Conservation (phyloP, 2,797 vertebrate genomes). For the Emydoidea blandingii region DNA sequence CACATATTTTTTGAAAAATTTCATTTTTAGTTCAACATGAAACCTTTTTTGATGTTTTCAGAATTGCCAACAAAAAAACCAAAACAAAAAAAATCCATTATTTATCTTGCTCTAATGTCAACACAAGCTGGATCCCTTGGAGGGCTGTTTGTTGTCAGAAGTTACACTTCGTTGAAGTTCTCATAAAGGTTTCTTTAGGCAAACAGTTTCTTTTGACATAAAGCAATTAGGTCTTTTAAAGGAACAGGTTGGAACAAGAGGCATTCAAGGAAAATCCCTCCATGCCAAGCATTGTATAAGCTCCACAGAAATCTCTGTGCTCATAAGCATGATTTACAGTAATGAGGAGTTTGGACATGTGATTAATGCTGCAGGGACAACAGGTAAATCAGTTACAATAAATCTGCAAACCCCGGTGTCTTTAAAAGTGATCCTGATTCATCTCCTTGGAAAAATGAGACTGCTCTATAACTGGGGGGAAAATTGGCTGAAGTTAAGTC, state of each 20-base stretch:
- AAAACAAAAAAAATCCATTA: too few relatives aligned
- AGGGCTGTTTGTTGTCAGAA: constrained; percentile 1
- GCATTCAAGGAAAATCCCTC: not conserved
- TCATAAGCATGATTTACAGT: not conserved
- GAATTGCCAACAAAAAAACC: too few relatives aligned
- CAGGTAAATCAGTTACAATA: not conserved
- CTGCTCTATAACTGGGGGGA: not conserved
- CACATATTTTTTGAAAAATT: too few relatives aligned
- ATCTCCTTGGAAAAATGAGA: constrained; percentile 43
- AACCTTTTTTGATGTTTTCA: too few relatives aligned
- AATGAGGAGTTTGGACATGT: not conserved
- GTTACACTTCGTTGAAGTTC: constrained; percentile 16
- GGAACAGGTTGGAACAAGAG: constrained; percentile 30
- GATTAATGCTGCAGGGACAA: not conserved
- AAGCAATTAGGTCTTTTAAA: not conserved
- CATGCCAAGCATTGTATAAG: not conserved
- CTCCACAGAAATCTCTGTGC: not conserved
- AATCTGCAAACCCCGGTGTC: not conserved
- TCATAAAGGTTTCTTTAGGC: constrained; percentile 31
- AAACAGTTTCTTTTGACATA: not conserved
- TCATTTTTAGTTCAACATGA: too few relatives aligned
- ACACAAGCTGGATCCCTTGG: not conserved
- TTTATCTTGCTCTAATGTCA: not conserved
- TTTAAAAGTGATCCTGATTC: constrained; percentile 17
- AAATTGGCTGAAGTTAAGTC: not conserved